Evolutionary conservation across 1,140 invertebrate genomes (phyloP).

Genomic region (Papilio polyxenes): DNA sequence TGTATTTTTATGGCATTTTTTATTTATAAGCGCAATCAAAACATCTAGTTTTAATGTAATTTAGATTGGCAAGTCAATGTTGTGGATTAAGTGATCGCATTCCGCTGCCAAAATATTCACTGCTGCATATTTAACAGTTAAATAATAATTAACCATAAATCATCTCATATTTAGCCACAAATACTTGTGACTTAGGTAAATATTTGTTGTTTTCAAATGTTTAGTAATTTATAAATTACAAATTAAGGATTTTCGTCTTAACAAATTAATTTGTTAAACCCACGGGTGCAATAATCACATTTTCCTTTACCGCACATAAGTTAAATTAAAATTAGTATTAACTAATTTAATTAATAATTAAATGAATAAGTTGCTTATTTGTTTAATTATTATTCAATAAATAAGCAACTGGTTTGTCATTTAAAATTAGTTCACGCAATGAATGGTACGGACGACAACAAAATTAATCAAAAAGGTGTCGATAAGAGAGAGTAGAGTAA

Average conservation of each 20-base stretch:
- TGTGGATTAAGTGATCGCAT: background rate
- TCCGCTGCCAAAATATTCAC: conserved; percentile 2
- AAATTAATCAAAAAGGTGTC: conserved; percentile 13
- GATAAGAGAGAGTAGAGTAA: background rate
- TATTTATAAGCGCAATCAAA: too few relatives aligned
- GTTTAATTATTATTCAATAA: background rate
- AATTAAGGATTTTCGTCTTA: background rate
- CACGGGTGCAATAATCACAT: too few relatives aligned
- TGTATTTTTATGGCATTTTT: too few relatives aligned
- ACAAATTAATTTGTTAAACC: background rate
- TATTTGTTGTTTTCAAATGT: background rate
- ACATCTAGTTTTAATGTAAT: background rate
- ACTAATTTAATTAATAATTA: too few relatives aligned
- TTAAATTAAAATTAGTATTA: too few relatives aligned
- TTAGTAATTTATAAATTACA: background rate
- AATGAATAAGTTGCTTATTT: too few relatives aligned
- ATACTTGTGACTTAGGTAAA: background rate
- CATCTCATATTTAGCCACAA: background rate
- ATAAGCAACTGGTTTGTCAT: too few relatives aligned
- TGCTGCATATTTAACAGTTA: background rate
- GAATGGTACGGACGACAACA: background rate
- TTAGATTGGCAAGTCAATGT: background rate
- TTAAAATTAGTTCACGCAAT: too few relatives aligned
- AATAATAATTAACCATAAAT: background rate
- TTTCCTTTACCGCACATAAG: too few relatives aligned